Evolutionary conservation across 2,113 vertebrate genomes (phyloP), one percentile per base, ranked within the genome.

Genomic region (Anoura caudifer): DNA sequence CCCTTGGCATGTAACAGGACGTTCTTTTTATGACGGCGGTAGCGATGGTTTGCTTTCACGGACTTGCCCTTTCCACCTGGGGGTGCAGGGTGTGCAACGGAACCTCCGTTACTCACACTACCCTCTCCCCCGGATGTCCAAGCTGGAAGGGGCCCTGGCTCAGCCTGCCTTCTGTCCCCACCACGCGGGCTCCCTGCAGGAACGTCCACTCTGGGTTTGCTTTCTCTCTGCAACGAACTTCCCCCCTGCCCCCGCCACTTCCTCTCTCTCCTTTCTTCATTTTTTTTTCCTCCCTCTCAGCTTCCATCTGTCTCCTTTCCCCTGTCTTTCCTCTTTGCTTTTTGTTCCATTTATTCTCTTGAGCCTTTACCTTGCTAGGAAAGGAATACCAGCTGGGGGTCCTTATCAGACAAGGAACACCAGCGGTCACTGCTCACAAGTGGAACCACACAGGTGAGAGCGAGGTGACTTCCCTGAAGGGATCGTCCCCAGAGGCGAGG

Each of bases 341-440:
- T 67, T 47, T 67, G 12, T 52, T 36, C 10, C 52, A 0, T 87
- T 80, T 28, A 8, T 77, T 65, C 7, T 56, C 15, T 41, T 1
- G 22, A 63, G 3, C 10, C 11, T 7, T 43, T 12, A 24, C 38
- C 52, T 65, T 65, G 16, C 1, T 47, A 15, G 41, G n/a, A 90
- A 61, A 52, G n/a, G 19, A 43, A 5, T 24, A 59, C 22, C 56
- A 24, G 22, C 22, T 22, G 54, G 54, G 31, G 20, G 12, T 7
- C 38, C 11, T 50, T 8, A 65, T 19, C 28, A 77, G 45, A 65
- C 24, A n/a, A 24, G 50, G 41, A 47, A 36, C 7, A 11, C 20
- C 26, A 17, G 43, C 12, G 7, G 20, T 17, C 22, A 16, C 1
- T 0, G 3, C 28, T 59, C 59, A 38, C 54, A 11, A 36, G 22